phyloP scores from a whole-genome alignment of 2,797 vertebrate species.

The Lagocephalus sceleratus region DNA sequence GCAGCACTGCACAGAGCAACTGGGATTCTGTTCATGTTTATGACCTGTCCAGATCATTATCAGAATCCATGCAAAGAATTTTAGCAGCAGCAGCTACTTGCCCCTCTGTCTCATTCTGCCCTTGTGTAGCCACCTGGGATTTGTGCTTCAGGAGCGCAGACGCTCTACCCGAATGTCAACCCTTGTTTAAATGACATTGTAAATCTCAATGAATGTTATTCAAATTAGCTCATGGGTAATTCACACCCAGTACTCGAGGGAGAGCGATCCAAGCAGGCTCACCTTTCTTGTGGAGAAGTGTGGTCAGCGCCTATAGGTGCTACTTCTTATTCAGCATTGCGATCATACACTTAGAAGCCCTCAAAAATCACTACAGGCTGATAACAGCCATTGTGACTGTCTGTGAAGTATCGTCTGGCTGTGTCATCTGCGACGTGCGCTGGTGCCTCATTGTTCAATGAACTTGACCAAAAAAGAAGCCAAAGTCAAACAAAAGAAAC shows the following conservation, averaged over 20 bases:
- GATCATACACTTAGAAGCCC: conserved; percentile 11
- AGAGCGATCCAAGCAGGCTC: conserved; percentile 43
- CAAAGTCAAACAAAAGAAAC: not conserved
- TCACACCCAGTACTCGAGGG: conserved; percentile 48
- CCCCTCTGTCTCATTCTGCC: conserved; percentile 41
- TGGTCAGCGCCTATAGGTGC: conserved; percentile 30
- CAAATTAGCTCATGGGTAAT: conserved; percentile 68
- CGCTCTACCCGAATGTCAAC: conserved; percentile 53
- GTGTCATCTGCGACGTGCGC: not conserved
- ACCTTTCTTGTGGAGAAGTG: conserved; percentile 47
- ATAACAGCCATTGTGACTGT: conserved; percentile 35
- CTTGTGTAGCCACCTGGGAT: conserved; percentile 60
- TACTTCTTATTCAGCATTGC: conserved; percentile 25
- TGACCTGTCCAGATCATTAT: conserved; percentile 69
- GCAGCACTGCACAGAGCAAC: conserved; percentile 37
- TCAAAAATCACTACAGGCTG: conserved; percentile 17
- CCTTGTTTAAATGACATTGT: conserved; percentile 62
- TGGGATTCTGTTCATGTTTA: conserved; percentile 58
- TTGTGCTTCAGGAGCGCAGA: conserved; percentile 43
- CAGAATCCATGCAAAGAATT: conserved; percentile 57
- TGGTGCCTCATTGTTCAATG: not conserved
- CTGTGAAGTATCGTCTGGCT: conserved; percentile 24
- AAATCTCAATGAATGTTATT: conserved; percentile 65
- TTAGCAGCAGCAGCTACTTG: conserved; percentile 55
- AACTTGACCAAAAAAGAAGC: no score